Evolutionary conservation across 2,113 vertebrate genomes (phyloP).

Genomic region (Amia ocellicauda): DNA sequence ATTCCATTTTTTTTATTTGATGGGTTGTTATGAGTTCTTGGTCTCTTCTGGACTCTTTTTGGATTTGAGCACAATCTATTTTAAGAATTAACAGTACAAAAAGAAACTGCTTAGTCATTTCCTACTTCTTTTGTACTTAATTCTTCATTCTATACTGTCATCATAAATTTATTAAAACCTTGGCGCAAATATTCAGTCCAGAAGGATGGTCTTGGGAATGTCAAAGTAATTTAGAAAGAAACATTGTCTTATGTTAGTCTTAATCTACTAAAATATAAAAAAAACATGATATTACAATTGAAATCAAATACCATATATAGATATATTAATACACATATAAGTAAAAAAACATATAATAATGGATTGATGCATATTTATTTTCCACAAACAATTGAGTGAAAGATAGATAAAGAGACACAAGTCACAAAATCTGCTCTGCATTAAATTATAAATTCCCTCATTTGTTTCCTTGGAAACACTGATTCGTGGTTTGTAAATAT

Average conservation of each 20-base stretch:
- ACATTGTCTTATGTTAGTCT: no score
- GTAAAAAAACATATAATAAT: no score
- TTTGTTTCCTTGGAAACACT: neutral
- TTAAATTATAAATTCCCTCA: neutral
- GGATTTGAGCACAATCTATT: constrained; percentile 17
- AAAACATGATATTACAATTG: no score
- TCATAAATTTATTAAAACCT: constrained; percentile 11
- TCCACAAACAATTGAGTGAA: no score
- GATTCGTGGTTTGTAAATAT: neutral
- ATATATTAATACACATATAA: no score
- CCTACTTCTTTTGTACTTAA: constrained; percentile 4
- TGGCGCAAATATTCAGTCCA: neutral
- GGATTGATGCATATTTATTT: no score
- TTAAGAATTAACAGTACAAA: constrained; percentile 19
- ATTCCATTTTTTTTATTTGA: no score
- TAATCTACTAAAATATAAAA: no score
- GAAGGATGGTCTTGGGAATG: no score
- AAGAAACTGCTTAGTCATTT: constrained; percentile 19
- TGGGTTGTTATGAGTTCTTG: neutral
- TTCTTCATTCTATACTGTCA: constrained; percentile 15
- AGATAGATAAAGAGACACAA: neutral
- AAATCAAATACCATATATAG: no score
- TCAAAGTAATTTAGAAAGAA: no score
- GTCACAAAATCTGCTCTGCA: neutral
- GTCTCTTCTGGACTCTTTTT: constrained; percentile 1